Base-by-base conservation (phyloP, 2,113 vertebrate genomes). In the Naja naja region DNA sequence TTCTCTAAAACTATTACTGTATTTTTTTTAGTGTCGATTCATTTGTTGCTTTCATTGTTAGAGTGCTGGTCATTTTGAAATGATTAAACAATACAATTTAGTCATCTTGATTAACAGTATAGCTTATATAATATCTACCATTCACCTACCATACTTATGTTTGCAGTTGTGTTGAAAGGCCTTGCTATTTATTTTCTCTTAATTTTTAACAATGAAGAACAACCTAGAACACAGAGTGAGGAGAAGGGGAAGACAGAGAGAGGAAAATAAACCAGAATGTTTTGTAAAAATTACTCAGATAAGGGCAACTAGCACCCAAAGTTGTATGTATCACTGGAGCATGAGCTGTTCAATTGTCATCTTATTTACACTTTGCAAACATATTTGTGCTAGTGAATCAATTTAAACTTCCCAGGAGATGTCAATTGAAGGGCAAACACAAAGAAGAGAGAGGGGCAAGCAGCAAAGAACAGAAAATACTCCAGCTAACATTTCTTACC, bases 331-430 rank as follows among this genome's bases (percentile, higher is more conserved):
- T 90, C n/a, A 91, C 55, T 91, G 55, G 0, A 4, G 90, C 55
- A 93, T 94, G 93, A 96, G 89, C 91, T 96, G 47, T 85, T 95
- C 87, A 94, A 96, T 91, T 93, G n/a, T 20, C 94, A 95, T 94
- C 92, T 94, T 96, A 94, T 96, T 97, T 97, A 94, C 87, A 89
- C 87, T 92, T 8, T 34, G 94, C 93, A 96, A 96, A 95, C 64
- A 96, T 92, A 96, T 96, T 96, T 96, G 95, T 96, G 74, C 45
- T 94, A 92, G 92, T 96, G 94, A 97, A 93, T 88, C 97, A 97
- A 97, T 94, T 92, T 94, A 95, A 95, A 89, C 96, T 93, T 91
- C 97, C 95, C 91, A 56, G 12, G 93, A 74, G 95, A 58, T 95
- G 95, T 93, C 92, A 93, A 94, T 97, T 49, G 95, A 95, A 88